phyloP scores from a whole-genome alignment of 2,888 invertebrate genomes.

The Ditula angustiorana region DNA sequence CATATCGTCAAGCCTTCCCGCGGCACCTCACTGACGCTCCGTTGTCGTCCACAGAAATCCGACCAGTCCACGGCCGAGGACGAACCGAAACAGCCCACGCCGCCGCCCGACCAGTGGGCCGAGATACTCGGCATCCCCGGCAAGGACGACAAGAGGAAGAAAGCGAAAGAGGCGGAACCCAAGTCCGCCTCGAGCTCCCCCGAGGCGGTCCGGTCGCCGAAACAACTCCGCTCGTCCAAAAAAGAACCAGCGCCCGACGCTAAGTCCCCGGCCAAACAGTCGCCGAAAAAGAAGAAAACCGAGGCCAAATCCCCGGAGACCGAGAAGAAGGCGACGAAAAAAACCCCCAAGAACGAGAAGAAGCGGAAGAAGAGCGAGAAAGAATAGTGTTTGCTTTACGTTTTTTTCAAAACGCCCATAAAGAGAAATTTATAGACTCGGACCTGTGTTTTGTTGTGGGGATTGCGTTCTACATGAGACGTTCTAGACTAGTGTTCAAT shows the following conservation, averaged over 20 bases:
- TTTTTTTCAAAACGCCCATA: constrained; percentile 60
- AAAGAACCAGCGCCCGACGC: constrained; percentile 63
- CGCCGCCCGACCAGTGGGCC: constrained; percentile 80
- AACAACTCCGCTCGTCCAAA: constrained; percentile 69
- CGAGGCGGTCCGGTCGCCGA: constrained; percentile 63
- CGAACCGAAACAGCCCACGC: constrained; percentile 75
- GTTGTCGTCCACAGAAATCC: constrained; percentile 52
- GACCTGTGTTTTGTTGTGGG: neutral
- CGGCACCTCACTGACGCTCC: constrained; percentile 39
- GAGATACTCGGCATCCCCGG: constrained; percentile 79
- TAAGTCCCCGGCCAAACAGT: constrained; percentile 63
- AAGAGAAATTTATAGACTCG: constrained; percentile 26
- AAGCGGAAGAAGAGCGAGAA: constrained; percentile 74
- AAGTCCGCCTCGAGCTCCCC: constrained; percentile 53
- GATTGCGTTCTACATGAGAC: neutral
- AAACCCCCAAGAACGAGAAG: constrained; percentile 56
- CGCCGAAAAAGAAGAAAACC: constrained; percentile 67
- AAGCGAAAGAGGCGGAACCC: constrained; percentile 47
- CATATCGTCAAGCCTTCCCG: neutral
- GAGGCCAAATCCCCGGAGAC: constrained; percentile 62
- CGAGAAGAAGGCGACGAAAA: constrained; percentile 58
- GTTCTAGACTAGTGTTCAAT: neutral
- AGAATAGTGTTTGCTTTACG: constrained; percentile 78
- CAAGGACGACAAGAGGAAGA: constrained; percentile 48
- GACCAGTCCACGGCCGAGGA: constrained; percentile 60